A percentile compares a stretch with the other conserved stretches of the same genome.
Evolutionary conservation across 37 sponge, comb jelly and placozoan genomes (phyloP).

Genomic region (Agelas oroides): DNA sequence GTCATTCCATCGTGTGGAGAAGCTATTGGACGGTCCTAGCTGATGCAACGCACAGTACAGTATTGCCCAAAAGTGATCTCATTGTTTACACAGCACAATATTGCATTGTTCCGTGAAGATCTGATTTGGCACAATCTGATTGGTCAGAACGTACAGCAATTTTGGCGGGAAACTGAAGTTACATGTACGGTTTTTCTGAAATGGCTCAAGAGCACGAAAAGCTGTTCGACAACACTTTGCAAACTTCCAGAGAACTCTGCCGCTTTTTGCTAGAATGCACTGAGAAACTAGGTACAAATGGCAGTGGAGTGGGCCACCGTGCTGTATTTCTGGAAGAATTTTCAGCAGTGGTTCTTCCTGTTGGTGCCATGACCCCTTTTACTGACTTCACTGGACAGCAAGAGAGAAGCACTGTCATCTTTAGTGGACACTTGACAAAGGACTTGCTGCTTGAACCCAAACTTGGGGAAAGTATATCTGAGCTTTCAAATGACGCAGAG

Average conservation of each 20-base stretch:
- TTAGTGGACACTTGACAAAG: slow-evolving; percentile 8
- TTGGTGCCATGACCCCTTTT: slow-evolving; percentile 7
- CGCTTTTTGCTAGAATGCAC: too few species aligned
- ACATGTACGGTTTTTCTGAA: neutral
- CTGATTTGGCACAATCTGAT: slow-evolving; percentile 28
- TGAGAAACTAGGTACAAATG: neutral
- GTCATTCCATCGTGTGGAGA: too few species aligned
- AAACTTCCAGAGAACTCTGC: neutral
- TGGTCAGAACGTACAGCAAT: neutral
- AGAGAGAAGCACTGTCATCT: slow-evolving; percentile 4
- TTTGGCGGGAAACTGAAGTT: neutral
- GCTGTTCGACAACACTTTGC: neutral
- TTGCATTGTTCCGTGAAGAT: too few species aligned
- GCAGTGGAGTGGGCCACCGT: neutral
- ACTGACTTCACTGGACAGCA: slow-evolving; percentile 19
- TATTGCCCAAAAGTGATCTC: too few species aligned
- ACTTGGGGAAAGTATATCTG: too few species aligned
- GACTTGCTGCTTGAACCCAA: too few species aligned
- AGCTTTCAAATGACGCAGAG: too few species aligned
- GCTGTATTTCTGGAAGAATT: slow-evolving; percentile 10
- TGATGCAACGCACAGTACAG: too few species aligned
- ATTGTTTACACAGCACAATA: too few species aligned
- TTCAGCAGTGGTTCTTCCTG: neutral
- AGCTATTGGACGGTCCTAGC: too few species aligned
- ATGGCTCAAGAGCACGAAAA: neutral